Evolutionary conservation across 1,140 invertebrate species (phyloP).

Genomic region (Trichonephila clavipes): DNA sequence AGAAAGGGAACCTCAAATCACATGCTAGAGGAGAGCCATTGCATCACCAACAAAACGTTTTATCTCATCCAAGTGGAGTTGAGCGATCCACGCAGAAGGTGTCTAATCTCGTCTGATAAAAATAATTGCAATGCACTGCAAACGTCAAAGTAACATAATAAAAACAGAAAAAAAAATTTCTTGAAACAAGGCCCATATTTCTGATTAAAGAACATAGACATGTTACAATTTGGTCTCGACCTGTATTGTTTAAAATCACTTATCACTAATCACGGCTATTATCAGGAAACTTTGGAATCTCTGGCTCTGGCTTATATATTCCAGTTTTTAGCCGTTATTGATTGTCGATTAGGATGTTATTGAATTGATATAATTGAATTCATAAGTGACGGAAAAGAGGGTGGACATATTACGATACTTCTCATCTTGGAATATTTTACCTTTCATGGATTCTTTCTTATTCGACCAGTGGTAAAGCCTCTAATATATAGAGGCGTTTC

Average conservation of each 20-base stretch:
- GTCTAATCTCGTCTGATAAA: conserved; percentile 16
- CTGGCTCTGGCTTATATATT: conserved; percentile 39
- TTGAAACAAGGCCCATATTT: conserved; percentile 54
- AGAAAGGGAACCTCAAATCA: conserved; percentile 2
- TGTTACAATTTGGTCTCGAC: conserved; percentile 39
- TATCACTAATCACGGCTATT: conserved; percentile 53
- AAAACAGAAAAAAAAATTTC: conserved; percentile 58
- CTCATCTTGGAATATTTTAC: conserved; percentile 32
- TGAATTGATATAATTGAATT: conserved; percentile 7
- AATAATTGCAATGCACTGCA: conserved; percentile 53
- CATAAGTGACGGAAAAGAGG: neutral
- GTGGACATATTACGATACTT: neutral
- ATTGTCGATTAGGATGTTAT: neutral
- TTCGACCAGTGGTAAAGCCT: conserved; percentile 44
- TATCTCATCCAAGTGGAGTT: neutral
- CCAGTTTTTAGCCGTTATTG: conserved; percentile 14
- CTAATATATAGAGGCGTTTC: neutral
- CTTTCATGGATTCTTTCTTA: conserved; percentile 15
- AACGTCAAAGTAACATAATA: conserved; percentile 36
- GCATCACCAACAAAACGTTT: conserved; percentile 3
- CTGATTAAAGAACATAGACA: conserved; percentile 55
- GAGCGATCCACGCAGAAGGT: neutral
- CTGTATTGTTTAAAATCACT: conserved; percentile 69
- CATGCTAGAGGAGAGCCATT: conserved; percentile 20
- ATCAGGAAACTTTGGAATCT: conserved; percentile 73